Evolutionary conservation across 2,113 vertebrate species (phyloP).

Genomic region (Glaucidium brasilianum): DNA sequence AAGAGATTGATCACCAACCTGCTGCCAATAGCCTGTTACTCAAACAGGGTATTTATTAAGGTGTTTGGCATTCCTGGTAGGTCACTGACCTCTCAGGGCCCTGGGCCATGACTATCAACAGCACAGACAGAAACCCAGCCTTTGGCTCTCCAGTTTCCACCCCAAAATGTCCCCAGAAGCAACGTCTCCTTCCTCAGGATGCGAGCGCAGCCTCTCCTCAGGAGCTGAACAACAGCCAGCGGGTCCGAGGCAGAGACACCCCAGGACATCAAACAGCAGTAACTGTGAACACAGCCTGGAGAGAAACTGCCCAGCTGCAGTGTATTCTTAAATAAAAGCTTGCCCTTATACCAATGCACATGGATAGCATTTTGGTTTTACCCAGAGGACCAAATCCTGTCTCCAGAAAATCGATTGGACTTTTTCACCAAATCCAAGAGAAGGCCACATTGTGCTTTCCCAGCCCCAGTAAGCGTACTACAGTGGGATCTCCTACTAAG

Average conservation of each 20-base stretch:
- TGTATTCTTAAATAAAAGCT: neutral
- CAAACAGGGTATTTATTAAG: rapidly evolving
- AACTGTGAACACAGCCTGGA: neutral
- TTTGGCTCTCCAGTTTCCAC: neutral
- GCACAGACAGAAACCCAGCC: neutral
- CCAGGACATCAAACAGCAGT: rapidly evolving
- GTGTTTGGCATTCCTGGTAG: neutral
- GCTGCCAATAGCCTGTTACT: neutral
- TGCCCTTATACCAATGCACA: no score
- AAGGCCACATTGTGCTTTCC: neutral
- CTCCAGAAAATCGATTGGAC: neutral
- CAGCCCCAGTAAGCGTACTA: rapidly evolving
- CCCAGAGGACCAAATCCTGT: neutral
- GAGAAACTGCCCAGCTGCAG: neutral
- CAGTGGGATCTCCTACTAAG: neutral
- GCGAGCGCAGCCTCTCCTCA: rapidly evolving
- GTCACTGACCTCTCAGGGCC: neutral
- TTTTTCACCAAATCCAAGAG: neutral
- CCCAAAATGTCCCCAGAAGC: rapidly evolving
- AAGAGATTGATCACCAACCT: neutral
- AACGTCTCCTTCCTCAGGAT: rapidly evolving
- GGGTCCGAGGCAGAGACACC: rapidly evolving
- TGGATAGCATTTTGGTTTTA: rapidly evolving
- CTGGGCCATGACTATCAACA: neutral
- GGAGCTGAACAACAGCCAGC: neutral